These are phyloP conservation scores for Lophius piscatorius DNA, from an alignment of 2,113 vertebrate genomes.

Conservation along the genomic window DNA sequence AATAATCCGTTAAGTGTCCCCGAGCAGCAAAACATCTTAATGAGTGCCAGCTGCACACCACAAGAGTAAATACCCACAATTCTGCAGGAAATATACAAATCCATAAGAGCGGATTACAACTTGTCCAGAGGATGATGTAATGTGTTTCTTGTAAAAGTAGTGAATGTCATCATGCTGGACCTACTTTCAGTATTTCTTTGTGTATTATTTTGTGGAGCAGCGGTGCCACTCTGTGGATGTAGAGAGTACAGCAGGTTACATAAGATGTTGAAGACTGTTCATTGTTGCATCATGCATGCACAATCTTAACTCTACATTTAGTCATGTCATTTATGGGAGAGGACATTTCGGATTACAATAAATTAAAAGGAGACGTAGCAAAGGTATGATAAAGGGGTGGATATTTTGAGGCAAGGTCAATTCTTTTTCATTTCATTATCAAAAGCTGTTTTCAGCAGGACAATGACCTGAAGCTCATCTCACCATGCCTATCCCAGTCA, in stretches of 20 bases:
- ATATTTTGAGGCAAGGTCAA: no score
- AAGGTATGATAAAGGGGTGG: no score
- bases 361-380: neutral
- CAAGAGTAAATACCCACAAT: no score
- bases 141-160: conserved; percentile 65
- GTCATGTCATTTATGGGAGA: neutral
- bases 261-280: conserved; percentile 43
- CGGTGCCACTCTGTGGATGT: conserved; percentile 70
- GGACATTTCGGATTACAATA: neutral
- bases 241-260: conserved; percentile 47
- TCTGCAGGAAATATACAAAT: conserved; percentile 11
- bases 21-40: conserved; percentile 5
- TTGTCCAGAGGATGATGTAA: conserved; percentile 64
- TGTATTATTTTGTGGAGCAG: conserved; percentile 48
- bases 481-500: no score
- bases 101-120: conserved; percentile 4
- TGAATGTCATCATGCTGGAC: conserved; percentile 58
- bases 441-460: no score
- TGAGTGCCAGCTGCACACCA: neutral
- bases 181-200: conserved; percentile 30
- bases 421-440: no score
- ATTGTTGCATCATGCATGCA: conserved; percentile 61
- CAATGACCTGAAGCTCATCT: no score
- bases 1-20: neutral
- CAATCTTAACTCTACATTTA: neutral